Evolutionary conservation across 2,113 vertebrate species (phyloP).

Genomic region (Pedionomus torquatus): DNA sequence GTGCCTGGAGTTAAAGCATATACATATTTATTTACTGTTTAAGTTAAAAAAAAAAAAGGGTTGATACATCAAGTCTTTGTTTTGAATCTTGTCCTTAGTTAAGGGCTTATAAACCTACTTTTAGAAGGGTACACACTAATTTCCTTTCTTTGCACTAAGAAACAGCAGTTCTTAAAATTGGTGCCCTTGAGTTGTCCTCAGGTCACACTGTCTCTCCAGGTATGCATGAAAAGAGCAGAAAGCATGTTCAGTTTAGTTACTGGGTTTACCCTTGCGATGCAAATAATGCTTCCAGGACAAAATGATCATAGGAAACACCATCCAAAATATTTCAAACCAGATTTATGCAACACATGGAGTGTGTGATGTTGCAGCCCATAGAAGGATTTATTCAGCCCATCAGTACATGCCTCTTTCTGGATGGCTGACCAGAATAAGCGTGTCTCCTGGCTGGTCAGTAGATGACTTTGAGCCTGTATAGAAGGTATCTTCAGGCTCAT

Average conservation of each 20-base stretch:
- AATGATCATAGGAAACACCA: background rate
- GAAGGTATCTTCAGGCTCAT: background rate
- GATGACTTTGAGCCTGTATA: background rate
- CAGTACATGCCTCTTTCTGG: background rate
- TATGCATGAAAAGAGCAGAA: background rate
- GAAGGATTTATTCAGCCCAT: background rate
- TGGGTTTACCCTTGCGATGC: background rate
- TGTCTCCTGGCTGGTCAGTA: background rate
- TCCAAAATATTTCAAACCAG: background rate
- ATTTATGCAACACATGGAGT: background rate
- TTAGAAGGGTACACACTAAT: background rate
- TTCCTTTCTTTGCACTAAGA: background rate
- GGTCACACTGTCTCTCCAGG: background rate
- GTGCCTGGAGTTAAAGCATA: background rate
- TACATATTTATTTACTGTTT: background rate
- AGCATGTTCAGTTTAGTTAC: background rate
- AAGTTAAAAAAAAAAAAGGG: background rate
- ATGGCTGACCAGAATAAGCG: background rate
- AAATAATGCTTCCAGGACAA: background rate
- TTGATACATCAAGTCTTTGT: background rate
- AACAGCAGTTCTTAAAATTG: background rate
- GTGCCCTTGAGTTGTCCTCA: background rate
- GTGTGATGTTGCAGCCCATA: background rate
- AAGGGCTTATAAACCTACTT: background rate
- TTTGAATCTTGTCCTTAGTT: background rate